phyloP scores from a whole-genome alignment of 2,888 invertebrate species.

The Drosophila subquinaria region DNA sequence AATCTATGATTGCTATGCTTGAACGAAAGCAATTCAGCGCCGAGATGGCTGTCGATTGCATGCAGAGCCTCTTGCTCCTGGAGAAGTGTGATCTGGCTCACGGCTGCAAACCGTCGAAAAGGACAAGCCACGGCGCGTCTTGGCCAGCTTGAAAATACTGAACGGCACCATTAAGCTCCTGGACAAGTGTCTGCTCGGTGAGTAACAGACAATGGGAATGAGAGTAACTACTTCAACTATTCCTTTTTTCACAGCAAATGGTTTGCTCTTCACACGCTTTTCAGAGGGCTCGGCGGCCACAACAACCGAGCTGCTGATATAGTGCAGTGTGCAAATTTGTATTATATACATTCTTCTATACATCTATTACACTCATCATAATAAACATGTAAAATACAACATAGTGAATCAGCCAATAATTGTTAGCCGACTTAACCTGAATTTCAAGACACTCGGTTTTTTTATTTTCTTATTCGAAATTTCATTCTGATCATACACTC shows the following conservation, averaged over 20 bases:
- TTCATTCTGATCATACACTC: too few relatives aligned
- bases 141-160: constrained; percentile 91
- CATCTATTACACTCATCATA: too few relatives aligned
- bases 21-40: constrained; percentile 81
- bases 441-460: too few relatives aligned
- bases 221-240: not conserved
- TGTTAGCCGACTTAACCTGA: too few relatives aligned
- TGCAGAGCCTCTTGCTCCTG: constrained; percentile 87
- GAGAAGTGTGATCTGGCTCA: constrained; percentile 89
- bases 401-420: too few relatives aligned
- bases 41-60: constrained; percentile 79
- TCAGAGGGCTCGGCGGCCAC: constrained; percentile 76
- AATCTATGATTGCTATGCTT: constrained; percentile 78
- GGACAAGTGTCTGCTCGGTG: constrained; percentile 92
- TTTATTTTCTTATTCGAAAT: too few relatives aligned
- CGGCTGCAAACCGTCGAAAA: too few relatives aligned
- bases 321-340: too few relatives aligned
- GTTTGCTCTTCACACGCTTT: constrained; percentile 86
- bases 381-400: too few relatives aligned
- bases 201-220: constrained; percentile 68
- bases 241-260: constrained; percentile 82
- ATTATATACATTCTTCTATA: too few relatives aligned
- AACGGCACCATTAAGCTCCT: constrained; percentile 91
- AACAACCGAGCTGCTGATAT: too few relatives aligned
- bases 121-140: constrained; percentile 87